Evolutionary conservation across 1,140 invertebrate genomes (phyloP).

Genomic region (Drosophila willistoni): DNA sequence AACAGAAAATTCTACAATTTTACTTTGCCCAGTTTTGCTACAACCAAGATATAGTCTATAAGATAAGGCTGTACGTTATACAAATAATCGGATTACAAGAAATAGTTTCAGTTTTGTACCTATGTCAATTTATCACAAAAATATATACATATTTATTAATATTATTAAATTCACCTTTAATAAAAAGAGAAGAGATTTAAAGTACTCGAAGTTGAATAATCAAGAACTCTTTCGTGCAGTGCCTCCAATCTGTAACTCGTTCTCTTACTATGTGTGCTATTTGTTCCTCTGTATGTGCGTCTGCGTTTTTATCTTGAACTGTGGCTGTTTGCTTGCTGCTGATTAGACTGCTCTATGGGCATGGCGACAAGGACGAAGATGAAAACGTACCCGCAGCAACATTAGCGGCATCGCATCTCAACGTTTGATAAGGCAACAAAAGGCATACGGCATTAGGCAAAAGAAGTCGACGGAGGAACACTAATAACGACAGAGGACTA

Average conservation of each 20-base stretch:
- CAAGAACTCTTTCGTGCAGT: constrained; percentile 21
- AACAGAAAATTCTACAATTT: background rate
- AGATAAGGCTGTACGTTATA: no score
- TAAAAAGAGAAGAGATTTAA: background rate
- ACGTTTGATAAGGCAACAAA: constrained; percentile 72
- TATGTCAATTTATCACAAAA: no score
- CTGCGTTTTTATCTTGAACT: constrained; percentile 40
- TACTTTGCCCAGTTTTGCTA: no score
- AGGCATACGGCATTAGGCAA: constrained; percentile 53
- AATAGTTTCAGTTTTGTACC: no score
- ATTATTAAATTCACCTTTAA: no score
- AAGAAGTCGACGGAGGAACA: background rate
- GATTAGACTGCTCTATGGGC: constrained; percentile 63
- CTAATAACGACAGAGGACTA: background rate
- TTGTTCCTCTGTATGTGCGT: constrained; percentile 41
- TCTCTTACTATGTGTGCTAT: constrained; percentile 27
- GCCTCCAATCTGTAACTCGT: constrained; percentile 8
- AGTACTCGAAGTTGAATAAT: no score
- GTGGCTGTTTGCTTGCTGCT: constrained; percentile 73
- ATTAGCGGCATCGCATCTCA: constrained; percentile 66
- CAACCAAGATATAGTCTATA: no score
- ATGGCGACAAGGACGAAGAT: constrained; percentile 23
- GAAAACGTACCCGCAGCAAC: constrained; percentile 55
- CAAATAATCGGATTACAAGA: no score
- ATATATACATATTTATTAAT: no score